Evolutionary conservation across 2,113 vertebrate genomes (phyloP).

Genomic region (Calypte anna): DNA sequence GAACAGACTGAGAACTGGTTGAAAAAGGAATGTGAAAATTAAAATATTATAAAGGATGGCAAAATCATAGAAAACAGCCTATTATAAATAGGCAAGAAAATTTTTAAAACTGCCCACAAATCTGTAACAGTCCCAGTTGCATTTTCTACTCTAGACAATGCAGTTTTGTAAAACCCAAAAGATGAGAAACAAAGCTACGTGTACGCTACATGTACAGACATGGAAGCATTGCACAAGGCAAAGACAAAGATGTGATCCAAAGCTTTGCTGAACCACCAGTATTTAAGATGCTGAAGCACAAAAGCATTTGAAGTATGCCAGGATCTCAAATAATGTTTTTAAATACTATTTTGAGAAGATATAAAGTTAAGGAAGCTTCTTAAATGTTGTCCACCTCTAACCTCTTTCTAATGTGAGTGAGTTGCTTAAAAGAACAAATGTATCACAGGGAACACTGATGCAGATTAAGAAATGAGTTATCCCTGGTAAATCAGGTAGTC

Average conservation of each 20-base stretch:
- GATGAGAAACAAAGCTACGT: background rate
- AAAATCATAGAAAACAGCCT: background rate
- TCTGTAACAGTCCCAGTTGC: background rate
- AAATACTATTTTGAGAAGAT: background rate
- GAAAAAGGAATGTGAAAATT: background rate
- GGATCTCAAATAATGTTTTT: background rate
- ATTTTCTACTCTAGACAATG: background rate
- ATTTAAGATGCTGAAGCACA: background rate
- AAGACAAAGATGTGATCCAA: background rate
- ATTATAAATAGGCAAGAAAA: background rate
- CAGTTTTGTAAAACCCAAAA: background rate
- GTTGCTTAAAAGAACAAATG: background rate
- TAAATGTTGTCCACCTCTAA: background rate
- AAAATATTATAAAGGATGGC: background rate
- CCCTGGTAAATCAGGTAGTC: background rate
- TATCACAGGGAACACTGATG: background rate
- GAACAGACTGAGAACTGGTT: background rate
- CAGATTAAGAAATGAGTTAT: background rate
- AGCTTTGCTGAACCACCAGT: background rate
- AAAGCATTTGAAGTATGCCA: background rate
- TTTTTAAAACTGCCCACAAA: background rate
- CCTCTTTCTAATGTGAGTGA: fast-evolving
- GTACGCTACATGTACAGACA: background rate
- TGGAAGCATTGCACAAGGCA: background rate
- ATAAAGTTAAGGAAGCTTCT: background rate